These are phyloP conservation scores for Oreochromis spilurus DNA, from an alignment of 2,113 vertebrate species.

Conservation along the genomic window DNA sequence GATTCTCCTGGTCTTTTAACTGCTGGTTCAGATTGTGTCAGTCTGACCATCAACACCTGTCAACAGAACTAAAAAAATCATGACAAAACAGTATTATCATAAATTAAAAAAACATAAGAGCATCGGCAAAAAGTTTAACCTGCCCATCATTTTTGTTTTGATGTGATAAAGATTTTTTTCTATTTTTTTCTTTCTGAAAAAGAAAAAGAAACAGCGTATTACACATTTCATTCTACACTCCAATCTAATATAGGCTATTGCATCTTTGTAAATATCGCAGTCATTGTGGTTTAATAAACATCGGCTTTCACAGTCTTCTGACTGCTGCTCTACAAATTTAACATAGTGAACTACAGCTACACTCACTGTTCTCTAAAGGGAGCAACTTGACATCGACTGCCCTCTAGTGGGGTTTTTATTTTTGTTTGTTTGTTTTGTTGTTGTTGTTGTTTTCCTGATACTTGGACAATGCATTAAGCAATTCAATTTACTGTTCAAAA, in stretches of 20 bases:
- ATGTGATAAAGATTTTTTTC: not conserved
- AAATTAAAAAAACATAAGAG: no score
- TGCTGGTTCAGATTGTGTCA: no score
- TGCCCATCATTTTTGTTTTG: no score
- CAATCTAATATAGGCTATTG: not conserved
- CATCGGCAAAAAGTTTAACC: no score
- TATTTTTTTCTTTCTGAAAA: no score
- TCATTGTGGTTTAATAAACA: not conserved
- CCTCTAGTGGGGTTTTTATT: not conserved
- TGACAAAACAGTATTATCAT: no score
- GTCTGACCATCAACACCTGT: no score
- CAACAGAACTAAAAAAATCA: no score
- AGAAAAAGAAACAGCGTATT: rapidly evolving
- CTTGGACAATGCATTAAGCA: not conserved
- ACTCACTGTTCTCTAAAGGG: not conserved
- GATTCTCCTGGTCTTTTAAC: no score
- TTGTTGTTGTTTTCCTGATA: not conserved
- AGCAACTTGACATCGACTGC: not conserved
- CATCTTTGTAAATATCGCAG: not conserved
- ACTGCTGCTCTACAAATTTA: no score
- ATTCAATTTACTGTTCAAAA: not conserved
- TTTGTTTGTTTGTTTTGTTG: not conserved
- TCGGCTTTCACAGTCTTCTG: not conserved
- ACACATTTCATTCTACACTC: rapidly evolving
- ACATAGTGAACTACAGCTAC: not conserved